Base-by-base conservation (phyloP, 1,140 invertebrate genomes). In the Sinella curviseta region DNA sequence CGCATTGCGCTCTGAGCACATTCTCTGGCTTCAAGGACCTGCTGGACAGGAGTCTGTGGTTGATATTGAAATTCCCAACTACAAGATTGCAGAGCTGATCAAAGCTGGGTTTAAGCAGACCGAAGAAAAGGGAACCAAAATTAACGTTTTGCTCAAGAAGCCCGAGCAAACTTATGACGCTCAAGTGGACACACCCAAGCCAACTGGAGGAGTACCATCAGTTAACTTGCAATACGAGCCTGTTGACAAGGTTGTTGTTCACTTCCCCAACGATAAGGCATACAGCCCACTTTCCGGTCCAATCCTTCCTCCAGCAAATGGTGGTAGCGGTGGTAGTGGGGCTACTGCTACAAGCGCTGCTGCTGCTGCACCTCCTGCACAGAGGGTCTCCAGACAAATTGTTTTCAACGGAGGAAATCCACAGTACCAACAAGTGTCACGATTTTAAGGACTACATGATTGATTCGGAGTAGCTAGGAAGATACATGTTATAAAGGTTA, bases 181-280 rank as follows among this genome's bases (percentile, higher is more conserved):
- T 31, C 74, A 79, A 36, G 78, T 57, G n/a, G 78, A 82, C 39
- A 54, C 34, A 48, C 39, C 35, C 26, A 39, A 39, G 26, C 36
- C 77, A 16, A 16, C 35, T 12, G 60, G 34, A 48, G 60, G 54
- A 34, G 67, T 35, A 17, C 75, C 81, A 17, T 57, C 73, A 24
- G 81, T 82, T 75, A 82, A 79, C 55, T 65, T 82, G 78, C 81
- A 82, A 30, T 82, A 82, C 55, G 81, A 82, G 57, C 78, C 81
- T 34, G 81, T 82, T 30, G 75, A 36, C 54, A 65, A 75, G 74
- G 39, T 35, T 20, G 74, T 75, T 3, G 74, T 54, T 36, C 74
- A 75, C 39, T 75, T 75, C 36, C 74, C 74, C 17, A 75, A 54
- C 74, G 74, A 75, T 60, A 79, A 65, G 30, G 30, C 36, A 20